These are phyloP conservation scores for Imbricaverruca yamaguchii DNA, from an alignment of 2,888 invertebrate genomes.

Conservation along the genomic window DNA sequence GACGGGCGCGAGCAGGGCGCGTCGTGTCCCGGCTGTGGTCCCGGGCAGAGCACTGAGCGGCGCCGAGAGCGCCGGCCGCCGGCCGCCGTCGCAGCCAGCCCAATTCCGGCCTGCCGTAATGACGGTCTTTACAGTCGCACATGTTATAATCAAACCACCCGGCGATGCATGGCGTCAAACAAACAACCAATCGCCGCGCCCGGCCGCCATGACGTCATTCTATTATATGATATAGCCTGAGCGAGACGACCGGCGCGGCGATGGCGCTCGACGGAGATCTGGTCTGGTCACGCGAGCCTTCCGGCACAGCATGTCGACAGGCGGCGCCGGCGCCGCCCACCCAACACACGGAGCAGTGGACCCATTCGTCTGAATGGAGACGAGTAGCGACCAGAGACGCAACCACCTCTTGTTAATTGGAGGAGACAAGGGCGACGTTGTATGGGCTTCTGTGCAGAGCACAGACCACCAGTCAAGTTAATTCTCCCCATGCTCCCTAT, in stretches of 20 bases:
- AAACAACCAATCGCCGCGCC: conserved; percentile 14
- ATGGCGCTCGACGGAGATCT: not conserved
- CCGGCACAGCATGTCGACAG: too few relatives aligned
- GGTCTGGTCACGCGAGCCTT: not conserved
- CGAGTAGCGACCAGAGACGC: too few relatives aligned
- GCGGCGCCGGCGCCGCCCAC: too few relatives aligned
- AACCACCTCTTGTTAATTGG: too few relatives aligned
- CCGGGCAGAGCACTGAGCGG: not conserved
- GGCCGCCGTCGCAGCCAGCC: not conserved
- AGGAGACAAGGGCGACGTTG: too few relatives aligned
- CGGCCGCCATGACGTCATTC: not conserved
- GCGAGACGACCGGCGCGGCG: not conserved
- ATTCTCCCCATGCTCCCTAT: too few relatives aligned
- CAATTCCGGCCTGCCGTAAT: conserved; percentile 6
- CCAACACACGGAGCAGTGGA: too few relatives aligned
- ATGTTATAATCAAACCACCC: conserved; percentile 15
- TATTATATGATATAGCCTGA: conserved; percentile 9
- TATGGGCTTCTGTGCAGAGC: too few relatives aligned
- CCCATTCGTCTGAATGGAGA: too few relatives aligned
- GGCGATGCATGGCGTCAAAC: conserved; percentile 17
- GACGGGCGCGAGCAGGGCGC: too few relatives aligned
- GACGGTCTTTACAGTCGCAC: conserved; percentile 21
- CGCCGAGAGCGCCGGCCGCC: not conserved
- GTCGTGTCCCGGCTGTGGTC: not conserved
- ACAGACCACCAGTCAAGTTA: too few relatives aligned